Base-by-base conservation (phyloP, 2,113 vertebrate genomes). In the Gnathonemus echidnorhynchus region DNA sequence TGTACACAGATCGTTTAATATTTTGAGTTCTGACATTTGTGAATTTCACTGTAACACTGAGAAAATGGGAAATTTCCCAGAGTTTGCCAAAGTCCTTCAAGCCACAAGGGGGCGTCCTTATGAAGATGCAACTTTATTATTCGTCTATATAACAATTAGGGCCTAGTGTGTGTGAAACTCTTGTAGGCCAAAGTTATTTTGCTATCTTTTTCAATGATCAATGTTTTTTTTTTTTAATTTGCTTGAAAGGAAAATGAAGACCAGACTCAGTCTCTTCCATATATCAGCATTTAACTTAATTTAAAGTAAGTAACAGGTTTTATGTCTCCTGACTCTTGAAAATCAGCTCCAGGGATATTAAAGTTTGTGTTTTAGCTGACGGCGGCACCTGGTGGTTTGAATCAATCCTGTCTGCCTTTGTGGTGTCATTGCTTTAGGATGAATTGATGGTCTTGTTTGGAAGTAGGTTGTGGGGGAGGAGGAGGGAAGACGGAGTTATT, bases 371-470 rank as follows among this genome's bases (percentile, higher is more conserved):
- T 88, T 88, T 74, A 27, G 21, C 88, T 70, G 88, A 88, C n/a
- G 6, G 19, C 5, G 46, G 88, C 58, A 88, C 88, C 56, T 49
- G 42, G 62, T 88, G 58, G 52, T 27, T 70, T 46, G 88, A n/a
- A 88, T 88, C 88, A 89, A 53, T 83, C 15, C 21, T 35, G 39
- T 39, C 83, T 58, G 84, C 46, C 10, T 8, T 86, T 45, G 5
- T 86, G 84, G 83, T 48, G 80, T 86, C 77, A 62, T 53, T 48
- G 83, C 89, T 46, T 24, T 90, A 48, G 86, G 85, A 86, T 89
- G n/a, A 39, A 90, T 86, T 90, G 56, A 90, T 62, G 89, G 53
- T 86, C 83, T 84, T 46, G 62, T 66, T 86, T 45, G 31, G 24
- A 31, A 27, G 6, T 19, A 74, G 49, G 80, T 31, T 31, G 56